Percentiles rank a stretch among this genome's conserved stretches.
Conservation (phyloP, 2,113 vertebrate species). For the Balaeniceps rex region DNA sequence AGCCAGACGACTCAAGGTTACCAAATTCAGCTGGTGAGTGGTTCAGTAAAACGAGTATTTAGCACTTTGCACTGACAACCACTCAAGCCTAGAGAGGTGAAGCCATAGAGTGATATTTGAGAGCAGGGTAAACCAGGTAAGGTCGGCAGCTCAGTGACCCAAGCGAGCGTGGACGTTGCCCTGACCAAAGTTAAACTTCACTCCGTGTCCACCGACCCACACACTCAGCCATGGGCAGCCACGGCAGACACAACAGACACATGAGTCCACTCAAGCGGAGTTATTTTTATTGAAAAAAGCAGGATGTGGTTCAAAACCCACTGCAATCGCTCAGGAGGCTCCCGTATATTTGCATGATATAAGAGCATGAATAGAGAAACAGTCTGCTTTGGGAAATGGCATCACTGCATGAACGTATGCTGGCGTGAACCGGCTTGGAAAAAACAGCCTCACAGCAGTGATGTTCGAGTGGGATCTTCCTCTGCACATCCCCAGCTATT, state of each 20-base stretch:
- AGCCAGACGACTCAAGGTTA: neutral
- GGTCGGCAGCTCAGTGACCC: neutral
- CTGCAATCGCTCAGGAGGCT: neutral
- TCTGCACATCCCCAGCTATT: neutral
- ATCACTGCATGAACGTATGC: neutral
- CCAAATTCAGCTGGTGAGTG: neutral
- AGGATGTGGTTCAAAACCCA: neutral
- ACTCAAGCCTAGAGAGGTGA: neutral
- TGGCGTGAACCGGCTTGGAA: neutral
- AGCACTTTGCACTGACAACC: neutral
- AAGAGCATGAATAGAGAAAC: neutral
- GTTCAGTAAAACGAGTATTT: neutral
- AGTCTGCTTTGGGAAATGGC: neutral
- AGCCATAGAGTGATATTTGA: neutral
- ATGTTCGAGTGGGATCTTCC: neutral
- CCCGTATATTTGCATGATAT: neutral
- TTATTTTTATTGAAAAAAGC: neutral
- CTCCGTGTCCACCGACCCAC: neutral
- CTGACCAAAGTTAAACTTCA: neutral
- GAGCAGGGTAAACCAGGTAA: neutral
- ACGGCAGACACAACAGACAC: neutral
- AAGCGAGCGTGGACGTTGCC: accelerated
- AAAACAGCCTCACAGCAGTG: neutral
- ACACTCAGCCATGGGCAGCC: neutral
- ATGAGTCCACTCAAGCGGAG: neutral